Evolutionary conservation across 2,797 vertebrate genomes (phyloP).

Genomic region (Parambassis ranga): DNA sequence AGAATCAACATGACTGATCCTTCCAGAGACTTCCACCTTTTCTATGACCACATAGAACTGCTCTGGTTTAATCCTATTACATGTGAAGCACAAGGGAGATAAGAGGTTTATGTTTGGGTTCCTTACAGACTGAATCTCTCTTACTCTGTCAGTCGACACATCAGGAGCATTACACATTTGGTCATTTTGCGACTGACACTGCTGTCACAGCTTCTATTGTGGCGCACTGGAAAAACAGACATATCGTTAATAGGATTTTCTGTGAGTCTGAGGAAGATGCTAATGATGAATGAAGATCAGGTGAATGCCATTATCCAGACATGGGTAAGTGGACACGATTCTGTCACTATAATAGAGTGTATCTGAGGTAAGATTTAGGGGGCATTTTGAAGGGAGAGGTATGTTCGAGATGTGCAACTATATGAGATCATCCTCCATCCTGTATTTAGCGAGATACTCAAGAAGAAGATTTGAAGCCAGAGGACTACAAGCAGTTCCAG

Average conservation of each 20-base stretch:
- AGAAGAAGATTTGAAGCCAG: constrained; percentile 84
- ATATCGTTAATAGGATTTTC: constrained; percentile 48
- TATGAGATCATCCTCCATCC: neutral
- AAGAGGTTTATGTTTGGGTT: constrained; percentile 77
- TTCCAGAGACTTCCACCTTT: constrained; percentile 58
- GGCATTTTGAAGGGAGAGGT: too few relatives aligned
- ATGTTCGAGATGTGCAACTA: too few relatives aligned
- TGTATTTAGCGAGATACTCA: constrained; percentile 78
- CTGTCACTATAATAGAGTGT: neutral
- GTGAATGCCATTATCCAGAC: constrained; percentile 85
- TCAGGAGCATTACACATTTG: constrained; percentile 14
- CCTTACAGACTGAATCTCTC: constrained; percentile 40
- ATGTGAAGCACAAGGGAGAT: constrained; percentile 67
- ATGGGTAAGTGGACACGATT: constrained; percentile 86
- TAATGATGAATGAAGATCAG: constrained; percentile 83
- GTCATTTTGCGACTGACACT: constrained; percentile 17
- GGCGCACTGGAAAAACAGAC: constrained; percentile 9
- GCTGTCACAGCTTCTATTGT: constrained; percentile 22
- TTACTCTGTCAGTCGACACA: constrained; percentile 29
- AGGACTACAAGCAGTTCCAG: constrained; percentile 87
- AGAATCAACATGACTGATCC: neutral
- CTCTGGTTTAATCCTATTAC: constrained; percentile 83
- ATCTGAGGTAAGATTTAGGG: constrained; percentile 3
- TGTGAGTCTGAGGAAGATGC: constrained; percentile 7
- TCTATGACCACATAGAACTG: constrained; percentile 38